phyloP scores from a whole-genome alignment of 2,888 invertebrate species.

The Drosophila multiciliata region DNA sequence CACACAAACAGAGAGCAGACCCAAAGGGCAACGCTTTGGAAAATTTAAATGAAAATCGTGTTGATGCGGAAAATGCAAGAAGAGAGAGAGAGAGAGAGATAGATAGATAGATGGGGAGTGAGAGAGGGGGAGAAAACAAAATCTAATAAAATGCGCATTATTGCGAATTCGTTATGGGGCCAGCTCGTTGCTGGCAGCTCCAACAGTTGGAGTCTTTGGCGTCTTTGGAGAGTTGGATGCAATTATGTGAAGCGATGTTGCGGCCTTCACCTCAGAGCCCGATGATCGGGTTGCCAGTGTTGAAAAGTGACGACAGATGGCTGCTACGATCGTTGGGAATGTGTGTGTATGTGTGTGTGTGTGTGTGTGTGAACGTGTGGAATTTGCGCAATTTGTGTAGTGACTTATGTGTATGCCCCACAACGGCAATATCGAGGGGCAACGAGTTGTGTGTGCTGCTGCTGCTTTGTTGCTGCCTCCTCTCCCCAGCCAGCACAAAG shows the following conservation, averaged over 20 bases:
- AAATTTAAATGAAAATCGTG: slow-evolving; percentile 76
- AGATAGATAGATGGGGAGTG: slow-evolving; percentile 27
- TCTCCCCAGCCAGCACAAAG: slow-evolving; percentile 44
- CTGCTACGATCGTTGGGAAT: slow-evolving; percentile 2
- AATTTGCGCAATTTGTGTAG: slow-evolving; percentile 77
- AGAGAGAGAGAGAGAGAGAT: slow-evolving; percentile 26
- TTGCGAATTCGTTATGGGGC: slow-evolving; percentile 76
- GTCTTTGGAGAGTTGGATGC: slow-evolving; percentile 41
- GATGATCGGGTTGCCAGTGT: slow-evolving; percentile 59
- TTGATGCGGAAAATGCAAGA: slow-evolving; percentile 76
- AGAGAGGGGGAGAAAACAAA: slow-evolving; percentile 17
- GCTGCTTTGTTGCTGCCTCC: slow-evolving; percentile 20
- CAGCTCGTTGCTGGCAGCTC: slow-evolving; percentile 29
- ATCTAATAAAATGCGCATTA: slow-evolving; percentile 77
- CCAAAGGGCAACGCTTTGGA: slow-evolving; percentile 66
- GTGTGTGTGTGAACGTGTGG: slow-evolving; percentile 44
- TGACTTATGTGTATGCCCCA: slow-evolving; percentile 75
- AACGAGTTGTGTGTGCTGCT: slow-evolving; percentile 54
- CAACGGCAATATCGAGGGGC: slow-evolving; percentile 31
- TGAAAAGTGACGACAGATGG: slow-evolving; percentile 72
- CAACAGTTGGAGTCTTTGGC: slow-evolving; percentile 4
- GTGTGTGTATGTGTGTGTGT: slow-evolving; percentile 5
- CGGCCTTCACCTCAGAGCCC: slow-evolving; percentile 72
- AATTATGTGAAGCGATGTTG: slow-evolving; percentile 51
- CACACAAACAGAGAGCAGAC: slow-evolving; percentile 25